Percentiles rank a stretch among this genome's conserved stretches.
Evolutionary conservation across 2,113 vertebrate genomes (phyloP).

Genomic region (Caranx ignobilis): DNA sequence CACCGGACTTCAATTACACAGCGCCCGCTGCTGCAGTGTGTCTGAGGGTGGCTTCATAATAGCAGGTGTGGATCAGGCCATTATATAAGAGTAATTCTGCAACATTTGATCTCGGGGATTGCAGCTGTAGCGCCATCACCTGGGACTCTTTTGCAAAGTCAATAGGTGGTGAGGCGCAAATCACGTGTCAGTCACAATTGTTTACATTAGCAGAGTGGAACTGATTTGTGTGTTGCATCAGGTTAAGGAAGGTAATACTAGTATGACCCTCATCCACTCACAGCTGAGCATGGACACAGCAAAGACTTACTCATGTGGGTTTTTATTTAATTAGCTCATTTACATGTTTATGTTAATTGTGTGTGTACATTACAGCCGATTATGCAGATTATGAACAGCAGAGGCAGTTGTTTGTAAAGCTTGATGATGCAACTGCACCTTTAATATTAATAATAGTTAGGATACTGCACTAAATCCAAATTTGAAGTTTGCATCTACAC

Average conservation of each 20-base stretch:
- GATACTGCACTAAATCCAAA: too few species aligned
- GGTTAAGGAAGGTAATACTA: not conserved
- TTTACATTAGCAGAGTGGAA: slow-evolving; percentile 14
- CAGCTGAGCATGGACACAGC: not conserved
- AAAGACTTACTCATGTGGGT: not conserved
- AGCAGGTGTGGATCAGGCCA: too few species aligned
- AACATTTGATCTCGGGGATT: not conserved
- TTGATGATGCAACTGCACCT: not conserved
- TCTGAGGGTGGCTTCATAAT: not conserved
- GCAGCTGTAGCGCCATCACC: slow-evolving; percentile 30
- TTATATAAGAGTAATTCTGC: not conserved
- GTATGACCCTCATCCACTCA: not conserved
- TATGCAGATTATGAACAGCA: too few species aligned
- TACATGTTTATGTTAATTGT: too few species aligned
- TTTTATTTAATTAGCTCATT: not conserved
- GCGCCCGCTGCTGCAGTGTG: too few species aligned
- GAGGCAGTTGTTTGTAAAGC: too few species aligned
- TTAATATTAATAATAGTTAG: too few species aligned
- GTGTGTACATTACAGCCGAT: not conserved
- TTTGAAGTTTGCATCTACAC: too few species aligned
- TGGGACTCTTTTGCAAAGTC: not conserved
- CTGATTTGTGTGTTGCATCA: not conserved
- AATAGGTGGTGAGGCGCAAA: not conserved
- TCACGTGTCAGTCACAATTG: slow-evolving; percentile 23
- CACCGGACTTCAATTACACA: accelerated